phyloP scores from a whole-genome alignment of 2,888 invertebrate species.

The Oligia latruncula region DNA sequence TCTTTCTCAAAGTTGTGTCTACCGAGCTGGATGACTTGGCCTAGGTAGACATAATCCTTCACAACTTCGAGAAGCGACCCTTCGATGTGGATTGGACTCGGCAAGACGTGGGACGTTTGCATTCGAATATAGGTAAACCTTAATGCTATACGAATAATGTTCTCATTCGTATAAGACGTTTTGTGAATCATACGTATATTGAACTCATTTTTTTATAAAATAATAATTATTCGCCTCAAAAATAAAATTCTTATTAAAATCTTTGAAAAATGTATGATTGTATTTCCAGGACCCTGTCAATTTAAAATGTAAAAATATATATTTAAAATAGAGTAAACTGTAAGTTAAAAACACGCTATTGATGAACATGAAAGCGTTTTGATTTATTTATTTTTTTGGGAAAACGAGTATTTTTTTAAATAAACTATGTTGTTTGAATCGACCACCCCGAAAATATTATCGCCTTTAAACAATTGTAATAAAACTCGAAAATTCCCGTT shows the following conservation, averaged over 20 bases:
- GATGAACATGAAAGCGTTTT: neutral
- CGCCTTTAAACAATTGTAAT: no score
- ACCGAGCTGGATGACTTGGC: no score
- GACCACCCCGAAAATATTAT: no score
- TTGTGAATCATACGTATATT: neutral
- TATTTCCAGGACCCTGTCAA: constrained; percentile 52
- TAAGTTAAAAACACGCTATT: neutral
- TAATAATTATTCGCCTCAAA: neutral
- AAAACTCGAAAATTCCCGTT: no score
- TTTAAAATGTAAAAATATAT: constrained; percentile 37
- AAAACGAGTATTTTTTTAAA: neutral
- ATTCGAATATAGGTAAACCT: neutral
- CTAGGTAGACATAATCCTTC: no score
- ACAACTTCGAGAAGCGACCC: no score
- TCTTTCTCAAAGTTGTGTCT: no score
- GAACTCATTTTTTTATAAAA: no score
- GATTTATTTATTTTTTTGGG: neutral
- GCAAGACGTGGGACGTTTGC: neutral
- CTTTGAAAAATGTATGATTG: constrained; percentile 37
- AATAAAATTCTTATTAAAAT: neutral
- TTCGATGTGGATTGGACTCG: no score
- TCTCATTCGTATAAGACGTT: neutral
- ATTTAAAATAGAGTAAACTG: constrained; percentile 11
- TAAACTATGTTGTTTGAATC: neutral
- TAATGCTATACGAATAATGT: neutral